Conservation (phyloP, 2,888 invertebrate species). For the Pyralis farinalis region DNA sequence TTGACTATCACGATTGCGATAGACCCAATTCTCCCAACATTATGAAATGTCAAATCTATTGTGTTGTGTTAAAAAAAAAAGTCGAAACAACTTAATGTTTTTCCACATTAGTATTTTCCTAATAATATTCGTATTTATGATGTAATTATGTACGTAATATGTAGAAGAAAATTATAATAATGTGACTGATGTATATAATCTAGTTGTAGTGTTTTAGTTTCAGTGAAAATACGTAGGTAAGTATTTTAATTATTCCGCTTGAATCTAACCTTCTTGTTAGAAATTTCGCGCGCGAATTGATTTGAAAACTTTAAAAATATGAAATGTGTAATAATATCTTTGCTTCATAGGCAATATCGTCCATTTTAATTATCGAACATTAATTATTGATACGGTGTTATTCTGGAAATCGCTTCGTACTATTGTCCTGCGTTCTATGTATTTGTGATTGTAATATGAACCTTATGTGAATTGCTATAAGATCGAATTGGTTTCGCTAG, state of each 20-base stretch:
- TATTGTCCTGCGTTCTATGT: slow-evolving; percentile 23
- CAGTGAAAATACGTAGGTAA: neutral
- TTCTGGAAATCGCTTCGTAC: slow-evolving; percentile 50
- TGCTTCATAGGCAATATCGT: neutral
- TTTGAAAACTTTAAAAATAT: neutral
- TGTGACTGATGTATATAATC: neutral
- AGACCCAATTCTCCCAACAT: no score
- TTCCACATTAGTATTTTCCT: neutral
- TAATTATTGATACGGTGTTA: slow-evolving; percentile 47
- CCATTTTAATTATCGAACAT: slow-evolving; percentile 31
- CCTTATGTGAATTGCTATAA: slow-evolving; percentile 38
- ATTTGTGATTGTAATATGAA: slow-evolving; percentile 34
- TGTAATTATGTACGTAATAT: neutral
- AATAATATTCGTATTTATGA: neutral
- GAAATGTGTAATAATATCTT: no score
- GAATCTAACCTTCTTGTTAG: neutral
- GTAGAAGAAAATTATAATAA: neutral
- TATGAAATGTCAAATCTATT: neutral
- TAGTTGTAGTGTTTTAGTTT: neutral
- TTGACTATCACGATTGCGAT: no score
- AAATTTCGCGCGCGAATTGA: neutral
- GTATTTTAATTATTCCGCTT: neutral
- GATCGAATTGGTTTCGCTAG: slow-evolving; percentile 31
- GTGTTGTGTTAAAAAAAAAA: neutral
- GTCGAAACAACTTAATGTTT: neutral